Base-by-base conservation (phyloP, 2,113 vertebrate species). In the Psittacula cyanocephala region DNA sequence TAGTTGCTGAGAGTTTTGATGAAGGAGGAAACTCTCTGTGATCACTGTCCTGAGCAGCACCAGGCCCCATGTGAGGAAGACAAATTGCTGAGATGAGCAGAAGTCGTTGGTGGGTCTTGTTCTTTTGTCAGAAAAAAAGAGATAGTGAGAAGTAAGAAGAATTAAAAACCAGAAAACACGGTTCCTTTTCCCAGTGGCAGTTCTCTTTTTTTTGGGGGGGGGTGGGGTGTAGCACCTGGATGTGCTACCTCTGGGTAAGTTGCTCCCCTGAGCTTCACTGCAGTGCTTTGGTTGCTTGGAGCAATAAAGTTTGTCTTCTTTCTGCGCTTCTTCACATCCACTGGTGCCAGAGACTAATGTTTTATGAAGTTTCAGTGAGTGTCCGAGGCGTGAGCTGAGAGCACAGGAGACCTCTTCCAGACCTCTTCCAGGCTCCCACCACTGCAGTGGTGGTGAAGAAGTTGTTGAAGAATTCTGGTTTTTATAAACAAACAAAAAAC, bases 51-150 rank as follows among this genome's bases (percentile, higher is more conserved):
- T 72, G 72, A 86, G n/a, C 2, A 2, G 23, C 18, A 47, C 75
- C 0, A 2, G 28, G 41, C 10, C 17, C 17, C 3, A 2, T 0
- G 3, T 74, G 65, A 68, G 89, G 81, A 93, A 92, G 81, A 72
- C 88, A 71, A 92, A 68, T 31, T 92, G 77, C 83, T 89, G 86
- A 93, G 50, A n/a, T 68, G 69, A 92, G 80, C 82, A 91, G 52
- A 88, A 88, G 20, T 63, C 3, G 0, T 25, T 68, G 46, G 14
- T 19, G 39, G 55, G 6, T 31, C 41, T 83, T 86, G 17, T 85
- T 87, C 60, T 59, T 35, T 35, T 29, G 39, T 75, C 41, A 79
- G 31, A 46, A 85, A 69, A 82, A 12, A 59, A 65, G 33, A 69
- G 4, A 71, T 49, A 59, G 24, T 1, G 24, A 88, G 89, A 90